A percentile compares a stretch with the other conserved stretches of the same genome.
phyloP scores from a whole-genome alignment of 2,888 invertebrate genomes.

The Aphrophora alni region DNA sequence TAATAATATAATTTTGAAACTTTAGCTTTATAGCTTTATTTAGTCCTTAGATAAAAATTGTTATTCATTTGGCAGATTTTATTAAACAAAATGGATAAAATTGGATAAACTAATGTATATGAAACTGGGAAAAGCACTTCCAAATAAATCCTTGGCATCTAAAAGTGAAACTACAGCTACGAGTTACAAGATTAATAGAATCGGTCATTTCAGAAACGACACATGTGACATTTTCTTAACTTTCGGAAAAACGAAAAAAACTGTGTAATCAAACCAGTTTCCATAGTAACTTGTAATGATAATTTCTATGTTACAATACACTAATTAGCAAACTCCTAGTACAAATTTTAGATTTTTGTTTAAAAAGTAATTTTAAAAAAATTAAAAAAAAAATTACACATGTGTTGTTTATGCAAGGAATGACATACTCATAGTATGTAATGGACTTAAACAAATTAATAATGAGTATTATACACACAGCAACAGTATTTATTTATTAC shows the following conservation, averaged over 20 bases:
- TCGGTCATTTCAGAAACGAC: constrained; percentile 17
- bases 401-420: constrained; percentile 19
- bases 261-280: not conserved
- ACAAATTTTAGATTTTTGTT: constrained; percentile 15
- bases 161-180: no score
- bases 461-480: constrained; percentile 12
- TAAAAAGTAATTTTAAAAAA: not conserved
- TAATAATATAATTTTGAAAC: no score
- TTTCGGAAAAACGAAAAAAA: constrained; percentile 15
- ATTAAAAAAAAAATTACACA: not conserved
- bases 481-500: constrained; percentile 51
- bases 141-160: no score
- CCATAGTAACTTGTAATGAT: constrained; percentile 12
- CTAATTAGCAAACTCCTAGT: constrained; percentile 9
- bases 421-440: constrained; percentile 7
- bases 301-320: constrained; percentile 6
- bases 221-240: constrained; percentile 17
- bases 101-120: no score
- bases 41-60: no score
- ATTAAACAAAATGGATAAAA: no score
- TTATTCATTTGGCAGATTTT: no score
- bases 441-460: not conserved
- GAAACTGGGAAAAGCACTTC: no score
- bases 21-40: no score
- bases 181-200: no score